Percentiles rank a stretch among this genome's conserved stretches.
Conservation (phyloP, 37 sponge, comb jelly and placozoan genomes). For the Lycopodina hypogea region DNA sequence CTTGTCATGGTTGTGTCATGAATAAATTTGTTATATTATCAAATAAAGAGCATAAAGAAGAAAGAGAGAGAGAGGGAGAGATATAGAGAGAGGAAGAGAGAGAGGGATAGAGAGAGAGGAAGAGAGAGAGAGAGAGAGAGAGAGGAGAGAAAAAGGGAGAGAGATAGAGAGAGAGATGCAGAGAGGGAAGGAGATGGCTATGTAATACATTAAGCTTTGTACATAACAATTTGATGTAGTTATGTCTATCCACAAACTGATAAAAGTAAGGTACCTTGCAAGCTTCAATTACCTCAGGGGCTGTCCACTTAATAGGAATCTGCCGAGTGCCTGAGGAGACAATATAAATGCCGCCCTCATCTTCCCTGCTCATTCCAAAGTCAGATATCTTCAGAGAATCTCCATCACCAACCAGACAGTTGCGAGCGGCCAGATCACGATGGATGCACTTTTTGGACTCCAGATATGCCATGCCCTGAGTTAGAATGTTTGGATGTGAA, state of each 20-base stretch:
- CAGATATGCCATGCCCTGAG: constrained; percentile 77
- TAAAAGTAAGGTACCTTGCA: no score
- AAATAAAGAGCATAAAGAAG: constrained; percentile 13
- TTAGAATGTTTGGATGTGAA: no score
- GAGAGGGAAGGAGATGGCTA: constrained; percentile 24
- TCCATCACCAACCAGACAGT: constrained; percentile 78
- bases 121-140: constrained; percentile 40
- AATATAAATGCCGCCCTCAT: constrained; percentile 80
- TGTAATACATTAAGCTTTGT: no score
- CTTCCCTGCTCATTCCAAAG: constrained; percentile 91
- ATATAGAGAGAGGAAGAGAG: constrained; percentile 53
- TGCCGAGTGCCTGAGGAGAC: constrained; percentile 70
- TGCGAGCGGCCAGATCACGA: constrained; percentile 87
- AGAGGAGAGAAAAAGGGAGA: no score
- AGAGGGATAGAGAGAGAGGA: constrained; percentile 57
- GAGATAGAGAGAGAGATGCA: constrained; percentile 45
- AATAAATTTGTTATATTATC: no score
- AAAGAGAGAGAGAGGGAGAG: constrained; percentile 36
- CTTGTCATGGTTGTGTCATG: no score
- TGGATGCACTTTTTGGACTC: constrained; percentile 85
- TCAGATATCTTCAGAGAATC: constrained; percentile 84
- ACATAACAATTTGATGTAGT: no score
- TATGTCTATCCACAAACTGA: no score
- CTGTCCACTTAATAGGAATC: constrained; percentile 95
- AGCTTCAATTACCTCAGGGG: constrained; percentile 80